Percentiles rank a stretch among this genome's conserved stretches.
Evolutionary conservation across 2,888 invertebrate species (phyloP).

Genomic region (Plagodis pulveraria): DNA sequence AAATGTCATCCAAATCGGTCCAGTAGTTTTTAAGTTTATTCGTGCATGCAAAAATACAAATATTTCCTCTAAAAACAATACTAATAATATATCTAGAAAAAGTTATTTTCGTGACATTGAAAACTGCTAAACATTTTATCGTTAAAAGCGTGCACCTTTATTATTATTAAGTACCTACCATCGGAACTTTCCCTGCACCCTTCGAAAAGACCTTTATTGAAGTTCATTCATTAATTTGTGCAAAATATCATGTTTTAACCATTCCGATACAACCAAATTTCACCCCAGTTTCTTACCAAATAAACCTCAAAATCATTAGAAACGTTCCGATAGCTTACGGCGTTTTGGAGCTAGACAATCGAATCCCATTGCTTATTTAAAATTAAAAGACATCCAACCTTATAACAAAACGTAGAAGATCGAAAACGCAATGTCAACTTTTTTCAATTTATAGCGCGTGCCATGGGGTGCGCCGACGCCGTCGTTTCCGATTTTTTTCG

Average conservation of each 20-base stretch:
- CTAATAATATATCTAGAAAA: too few species aligned
- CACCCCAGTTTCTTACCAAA: fast-evolving
- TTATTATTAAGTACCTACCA: slow-evolving; percentile 9
- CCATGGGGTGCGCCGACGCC: slow-evolving; percentile 79
- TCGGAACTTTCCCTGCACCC: slow-evolving; percentile 39
- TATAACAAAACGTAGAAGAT: slow-evolving; percentile 2
- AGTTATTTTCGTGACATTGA: slow-evolving; percentile 13
- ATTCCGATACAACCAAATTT: slow-evolving; percentile 23
- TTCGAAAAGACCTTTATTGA: slow-evolving; percentile 38
- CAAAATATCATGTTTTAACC: slow-evolving; percentile 22
- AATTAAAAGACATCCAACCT: slow-evolving; percentile 10
- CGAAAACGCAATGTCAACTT: background rate
- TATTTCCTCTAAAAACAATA: too few species aligned
- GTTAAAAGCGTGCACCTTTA: slow-evolving; percentile 5
- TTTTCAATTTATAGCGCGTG: slow-evolving; percentile 64
- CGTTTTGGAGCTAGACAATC: slow-evolving; percentile 6
- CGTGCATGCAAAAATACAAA: too few species aligned
- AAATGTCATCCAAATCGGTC: too few species aligned
- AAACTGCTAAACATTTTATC: background rate
- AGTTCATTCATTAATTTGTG: slow-evolving; percentile 61
- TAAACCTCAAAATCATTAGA: slow-evolving; percentile 29
- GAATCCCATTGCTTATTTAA: slow-evolving; percentile 4
- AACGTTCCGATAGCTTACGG: background rate
- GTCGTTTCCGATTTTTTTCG: slow-evolving; percentile 72
- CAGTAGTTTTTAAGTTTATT: too few species aligned